Conservation (phyloP, 2,797 vertebrate genomes). For the Mus caroli region DNA sequence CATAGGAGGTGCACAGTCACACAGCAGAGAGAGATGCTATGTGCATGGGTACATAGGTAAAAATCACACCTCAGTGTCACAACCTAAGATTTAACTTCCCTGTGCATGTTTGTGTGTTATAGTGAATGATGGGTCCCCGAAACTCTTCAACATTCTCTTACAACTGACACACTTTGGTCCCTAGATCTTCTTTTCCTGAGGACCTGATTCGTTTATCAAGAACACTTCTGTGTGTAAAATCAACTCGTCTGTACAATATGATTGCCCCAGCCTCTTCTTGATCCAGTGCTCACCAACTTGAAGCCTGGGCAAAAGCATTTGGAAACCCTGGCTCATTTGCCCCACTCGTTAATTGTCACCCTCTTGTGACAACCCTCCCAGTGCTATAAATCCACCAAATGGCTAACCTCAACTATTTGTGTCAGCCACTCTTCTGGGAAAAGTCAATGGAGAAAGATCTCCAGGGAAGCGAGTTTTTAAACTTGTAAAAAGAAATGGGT, state of each 20-base stretch:
- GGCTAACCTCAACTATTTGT: conserved; percentile 29
- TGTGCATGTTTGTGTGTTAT: background rate
- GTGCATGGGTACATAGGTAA: background rate
- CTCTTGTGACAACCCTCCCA: background rate
- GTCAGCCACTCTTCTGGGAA: conserved; percentile 44
- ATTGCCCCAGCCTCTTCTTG: background rate
- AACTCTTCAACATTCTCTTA: background rate
- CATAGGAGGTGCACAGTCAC: background rate
- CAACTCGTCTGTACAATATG: background rate
- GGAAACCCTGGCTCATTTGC: background rate
- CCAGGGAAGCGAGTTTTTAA: conserved; percentile 1
- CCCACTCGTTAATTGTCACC: background rate
- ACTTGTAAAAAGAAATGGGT: conserved; percentile 60
- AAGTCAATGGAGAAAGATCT: conserved; percentile 38
- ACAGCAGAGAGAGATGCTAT: background rate
- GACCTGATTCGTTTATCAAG: background rate
- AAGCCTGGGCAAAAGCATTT: background rate
- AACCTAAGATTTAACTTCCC: background rate
- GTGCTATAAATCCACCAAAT: background rate
- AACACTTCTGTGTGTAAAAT: conserved; percentile 9
- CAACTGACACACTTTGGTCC: background rate
- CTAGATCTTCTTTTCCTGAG: background rate
- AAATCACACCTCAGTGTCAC: background rate
- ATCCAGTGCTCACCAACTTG: background rate
- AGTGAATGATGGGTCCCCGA: background rate